Percentiles rank a stretch among this genome's conserved stretches.
phyloP scores from a whole-genome alignment of 2,113 vertebrate genomes.

The Notarius lentiginosus region DNA sequence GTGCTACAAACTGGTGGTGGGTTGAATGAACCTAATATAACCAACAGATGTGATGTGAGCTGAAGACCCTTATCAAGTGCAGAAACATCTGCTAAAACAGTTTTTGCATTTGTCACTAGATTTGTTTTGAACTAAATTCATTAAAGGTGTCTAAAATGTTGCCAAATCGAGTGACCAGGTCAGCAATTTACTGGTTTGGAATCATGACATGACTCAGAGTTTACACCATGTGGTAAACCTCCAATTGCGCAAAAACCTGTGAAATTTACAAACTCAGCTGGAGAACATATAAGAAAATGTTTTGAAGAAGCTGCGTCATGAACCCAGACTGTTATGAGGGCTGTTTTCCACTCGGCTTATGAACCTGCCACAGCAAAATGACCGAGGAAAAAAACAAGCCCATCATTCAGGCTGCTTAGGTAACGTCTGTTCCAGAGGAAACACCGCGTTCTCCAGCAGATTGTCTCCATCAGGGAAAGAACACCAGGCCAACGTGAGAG shows the following conservation, averaged over 20 bases:
- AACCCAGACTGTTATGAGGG: not conserved
- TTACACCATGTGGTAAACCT: slow-evolving; percentile 22
- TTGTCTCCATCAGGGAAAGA: slow-evolving; percentile 29
- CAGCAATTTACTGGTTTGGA: not conserved
- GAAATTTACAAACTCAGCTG: slow-evolving; percentile 40
- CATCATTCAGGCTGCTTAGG: slow-evolving; percentile 58
- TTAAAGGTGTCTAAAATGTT: not conserved
- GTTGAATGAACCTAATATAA: not conserved
- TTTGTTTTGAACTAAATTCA: not conserved
- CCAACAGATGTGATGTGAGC: not conserved
- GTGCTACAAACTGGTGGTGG: not conserved
- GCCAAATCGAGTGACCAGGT: not conserved
- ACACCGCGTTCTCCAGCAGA: slow-evolving; percentile 45
- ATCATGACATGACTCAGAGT: slow-evolving; percentile 46
- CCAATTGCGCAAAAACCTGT: slow-evolving; percentile 1
- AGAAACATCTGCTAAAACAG: not conserved
- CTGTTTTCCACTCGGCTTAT: slow-evolving; percentile 32
- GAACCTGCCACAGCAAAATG: slow-evolving; percentile 22
- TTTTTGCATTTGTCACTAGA: not conserved
- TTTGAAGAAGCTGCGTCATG: slow-evolving; percentile 32
- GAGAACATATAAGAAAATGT: slow-evolving; percentile 18
- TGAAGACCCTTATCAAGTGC: not conserved
- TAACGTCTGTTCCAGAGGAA: slow-evolving; percentile 71
- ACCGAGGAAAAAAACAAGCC: not conserved
- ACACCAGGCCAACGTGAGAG: not conserved